Evolutionary conservation across 2,113 vertebrate species (phyloP).

Genomic region (Himantopus leucocephalus): DNA sequence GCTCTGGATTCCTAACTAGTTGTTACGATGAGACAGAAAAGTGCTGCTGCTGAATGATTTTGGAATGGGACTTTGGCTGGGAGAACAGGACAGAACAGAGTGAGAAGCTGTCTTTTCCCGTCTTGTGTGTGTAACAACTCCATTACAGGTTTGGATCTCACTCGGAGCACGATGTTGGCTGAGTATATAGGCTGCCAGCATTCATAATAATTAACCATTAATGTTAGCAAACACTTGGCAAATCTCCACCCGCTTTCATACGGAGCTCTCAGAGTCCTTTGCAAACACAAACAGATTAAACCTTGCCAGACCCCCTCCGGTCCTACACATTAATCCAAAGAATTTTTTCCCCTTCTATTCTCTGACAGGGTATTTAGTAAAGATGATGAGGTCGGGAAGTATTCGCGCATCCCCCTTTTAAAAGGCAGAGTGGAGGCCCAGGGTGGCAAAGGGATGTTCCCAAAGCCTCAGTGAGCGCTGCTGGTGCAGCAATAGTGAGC

Average conservation of each 20-base stretch:
- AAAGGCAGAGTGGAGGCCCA: neutral
- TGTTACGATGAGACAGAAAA: neutral
- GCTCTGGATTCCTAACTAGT: neutral
- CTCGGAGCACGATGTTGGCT: neutral
- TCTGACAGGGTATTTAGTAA: neutral
- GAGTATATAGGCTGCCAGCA: constrained; percentile 15
- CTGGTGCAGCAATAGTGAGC: fast-evolving
- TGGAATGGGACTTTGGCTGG: constrained; percentile 27
- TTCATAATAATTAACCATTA: constrained; percentile 58
- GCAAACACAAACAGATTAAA: constrained; percentile 19
- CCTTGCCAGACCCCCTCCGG: neutral
- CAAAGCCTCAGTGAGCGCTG: fast-evolving
- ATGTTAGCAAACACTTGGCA: constrained; percentile 60
- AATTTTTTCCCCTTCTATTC: neutral
- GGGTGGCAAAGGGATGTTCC: neutral
- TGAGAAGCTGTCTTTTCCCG: neutral
- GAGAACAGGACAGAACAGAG: neutral
- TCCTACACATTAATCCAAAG: neutral
- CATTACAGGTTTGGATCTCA: constrained; percentile 17
- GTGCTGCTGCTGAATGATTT: constrained; percentile 1
- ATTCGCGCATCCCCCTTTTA: neutral
- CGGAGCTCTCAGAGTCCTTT: neutral
- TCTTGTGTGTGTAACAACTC: constrained; percentile 1
- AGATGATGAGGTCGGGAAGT: fast-evolving
- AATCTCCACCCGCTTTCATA: constrained; percentile 9